These are phyloP conservation scores for Pseudocheirus occidentalis DNA, from an alignment of 2,797 vertebrate genomes.

Conservation along the genomic window DNA sequence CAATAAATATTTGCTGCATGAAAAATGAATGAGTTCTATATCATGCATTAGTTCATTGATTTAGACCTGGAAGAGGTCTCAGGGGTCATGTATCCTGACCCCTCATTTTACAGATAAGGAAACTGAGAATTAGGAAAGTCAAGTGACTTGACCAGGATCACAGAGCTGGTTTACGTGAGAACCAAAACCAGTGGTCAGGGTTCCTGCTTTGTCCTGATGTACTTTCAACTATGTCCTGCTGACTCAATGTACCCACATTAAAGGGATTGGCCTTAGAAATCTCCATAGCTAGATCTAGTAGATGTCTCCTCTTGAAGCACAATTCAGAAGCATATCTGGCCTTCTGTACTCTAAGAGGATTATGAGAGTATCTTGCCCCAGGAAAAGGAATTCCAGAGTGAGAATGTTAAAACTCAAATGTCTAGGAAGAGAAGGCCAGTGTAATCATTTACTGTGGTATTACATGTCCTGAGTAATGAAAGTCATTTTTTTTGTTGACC, in stretches of 20 bases:
- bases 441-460: conserved; percentile 59
- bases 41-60: not conserved
- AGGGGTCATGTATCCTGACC: not conserved
- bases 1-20: conserved; percentile 15
- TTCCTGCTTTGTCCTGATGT: not conserved
- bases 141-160: conserved; percentile 23
- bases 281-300: conserved; percentile 62
- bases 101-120: not conserved
- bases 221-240: not conserved
- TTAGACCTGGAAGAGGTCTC: not conserved
- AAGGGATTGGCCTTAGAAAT: conserved; percentile 29
- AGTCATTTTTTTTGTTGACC: conserved; percentile 66
- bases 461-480: conserved; percentile 40
- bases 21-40: conserved; percentile 20
- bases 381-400: conserved; percentile 75
- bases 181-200: not conserved
- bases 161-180: not conserved
- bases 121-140: not conserved
- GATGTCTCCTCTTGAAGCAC: conserved; percentile 64
- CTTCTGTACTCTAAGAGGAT: conserved; percentile 73
- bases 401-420: conserved; percentile 82
- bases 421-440: conserved; percentile 75
- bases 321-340: conserved; percentile 71
- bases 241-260: not conserved
- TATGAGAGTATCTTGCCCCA: conserved; percentile 72